phyloP scores from a whole-genome alignment of 2,113 vertebrate genomes.

The Pimephales promelas region DNA sequence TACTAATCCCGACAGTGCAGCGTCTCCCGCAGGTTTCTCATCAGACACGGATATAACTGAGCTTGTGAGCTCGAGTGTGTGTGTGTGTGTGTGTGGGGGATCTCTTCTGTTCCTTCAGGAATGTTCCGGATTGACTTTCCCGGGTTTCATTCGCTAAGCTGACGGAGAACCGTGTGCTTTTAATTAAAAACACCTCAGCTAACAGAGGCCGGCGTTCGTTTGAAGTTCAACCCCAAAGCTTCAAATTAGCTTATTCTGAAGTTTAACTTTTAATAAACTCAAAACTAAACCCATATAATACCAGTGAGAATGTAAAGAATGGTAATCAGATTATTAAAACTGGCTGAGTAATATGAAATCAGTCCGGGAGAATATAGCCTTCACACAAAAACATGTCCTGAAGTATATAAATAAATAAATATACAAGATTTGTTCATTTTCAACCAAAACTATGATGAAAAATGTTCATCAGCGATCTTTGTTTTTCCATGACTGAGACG shows the following conservation, averaged over 20 bases:
- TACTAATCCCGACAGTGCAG: not conserved
- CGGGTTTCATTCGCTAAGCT: not conserved
- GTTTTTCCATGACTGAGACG: no score
- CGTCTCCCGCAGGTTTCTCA: not conserved
- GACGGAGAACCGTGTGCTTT: conserved; percentile 22
- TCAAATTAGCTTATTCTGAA: not conserved
- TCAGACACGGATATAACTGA: conserved; percentile 52
- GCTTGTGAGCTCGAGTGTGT: no score
- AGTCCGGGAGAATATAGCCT: not conserved
- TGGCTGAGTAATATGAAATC: not conserved
- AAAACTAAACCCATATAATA: not conserved
- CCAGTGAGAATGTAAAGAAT: not conserved
- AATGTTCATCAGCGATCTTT: no score
- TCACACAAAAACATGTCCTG: not conserved
- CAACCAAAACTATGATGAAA: no score
- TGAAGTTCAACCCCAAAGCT: not conserved
- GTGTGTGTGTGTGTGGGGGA: conserved; percentile 5
- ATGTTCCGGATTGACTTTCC: conserved; percentile 33
- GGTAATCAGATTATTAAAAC: conserved; percentile 1
- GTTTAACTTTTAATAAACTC: no score
- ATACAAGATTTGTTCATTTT: no score
- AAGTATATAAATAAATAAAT: no score
- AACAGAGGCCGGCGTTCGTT: not conserved
- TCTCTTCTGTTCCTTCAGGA: conserved; percentile 26
- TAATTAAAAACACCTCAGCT: conserved; percentile 32